phyloP scores from a whole-genome alignment of 2,797 vertebrate genomes.

The Rousettus madagascariensis region DNA sequence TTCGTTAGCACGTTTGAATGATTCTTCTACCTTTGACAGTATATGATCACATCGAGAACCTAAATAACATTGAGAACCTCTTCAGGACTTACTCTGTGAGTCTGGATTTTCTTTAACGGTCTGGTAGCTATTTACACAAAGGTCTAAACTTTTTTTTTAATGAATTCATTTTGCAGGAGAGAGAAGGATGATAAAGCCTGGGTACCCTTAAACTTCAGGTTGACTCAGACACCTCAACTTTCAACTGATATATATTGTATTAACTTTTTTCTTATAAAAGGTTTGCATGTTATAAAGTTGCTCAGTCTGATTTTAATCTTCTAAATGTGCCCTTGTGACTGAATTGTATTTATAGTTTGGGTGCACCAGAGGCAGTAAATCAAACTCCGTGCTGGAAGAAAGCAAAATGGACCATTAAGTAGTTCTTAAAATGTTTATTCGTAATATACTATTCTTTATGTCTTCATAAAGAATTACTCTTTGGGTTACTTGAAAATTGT shows the following conservation, averaged over 20 bases:
- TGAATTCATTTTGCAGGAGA: conserved; percentile 2
- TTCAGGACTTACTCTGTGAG: conserved; percentile 15
- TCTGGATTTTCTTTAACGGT: neutral
- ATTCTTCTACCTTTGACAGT: conserved; percentile 31
- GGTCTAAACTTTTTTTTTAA: neutral
- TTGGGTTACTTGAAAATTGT: conserved; percentile 21
- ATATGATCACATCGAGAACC: neutral
- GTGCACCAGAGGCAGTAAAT: neutral
- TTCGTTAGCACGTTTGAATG: neutral
- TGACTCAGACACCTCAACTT: neutral
- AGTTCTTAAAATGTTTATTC: conserved; percentile 8
- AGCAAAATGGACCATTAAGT: neutral
- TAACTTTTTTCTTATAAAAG: neutral
- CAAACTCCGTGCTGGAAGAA: neutral
- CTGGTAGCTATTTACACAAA: conserved; percentile 4
- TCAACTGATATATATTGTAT: neutral
- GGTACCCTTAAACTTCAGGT: neutral
- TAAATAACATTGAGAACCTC: conserved; percentile 3
- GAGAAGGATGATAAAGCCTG: conserved; percentile 26
- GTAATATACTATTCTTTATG: neutral
- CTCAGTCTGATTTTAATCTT: neutral
- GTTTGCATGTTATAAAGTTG: neutral
- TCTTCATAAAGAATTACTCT: neutral
- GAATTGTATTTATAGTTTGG: neutral
- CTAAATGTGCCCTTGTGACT: neutral